These are phyloP conservation scores for Pseudomyrmex cubaensis DNA, from an alignment of 1,140 invertebrate species.

Conservation along the genomic window DNA sequence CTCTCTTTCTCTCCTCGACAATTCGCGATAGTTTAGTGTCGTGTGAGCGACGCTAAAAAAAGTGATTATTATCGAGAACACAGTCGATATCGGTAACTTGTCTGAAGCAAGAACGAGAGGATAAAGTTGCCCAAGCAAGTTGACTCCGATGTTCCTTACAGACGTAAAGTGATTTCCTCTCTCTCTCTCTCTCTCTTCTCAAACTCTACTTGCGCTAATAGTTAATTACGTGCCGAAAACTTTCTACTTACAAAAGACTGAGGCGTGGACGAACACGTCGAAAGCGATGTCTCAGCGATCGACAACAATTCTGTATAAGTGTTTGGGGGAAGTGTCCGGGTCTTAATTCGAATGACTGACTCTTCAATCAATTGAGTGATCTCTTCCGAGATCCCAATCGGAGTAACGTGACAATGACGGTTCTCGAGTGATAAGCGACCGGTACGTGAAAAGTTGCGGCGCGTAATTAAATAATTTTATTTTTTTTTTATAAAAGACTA, in stretches of 20 bases:
- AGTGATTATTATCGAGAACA: conserved; percentile 42
- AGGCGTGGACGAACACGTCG: conserved; percentile 44
- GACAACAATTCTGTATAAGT: not conserved
- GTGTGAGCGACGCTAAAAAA: conserved; percentile 31
- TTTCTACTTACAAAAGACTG: conserved; percentile 66
- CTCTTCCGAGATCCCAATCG: not conserved
- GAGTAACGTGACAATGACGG: not conserved
- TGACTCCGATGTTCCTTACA: conserved; percentile 61
- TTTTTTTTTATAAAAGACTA: not conserved
- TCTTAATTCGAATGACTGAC: conserved; percentile 24
- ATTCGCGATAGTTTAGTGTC: conserved; percentile 34
- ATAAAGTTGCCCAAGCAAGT: conserved; percentile 63
- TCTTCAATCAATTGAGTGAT: conserved; percentile 35
- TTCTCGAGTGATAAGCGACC: conserved; percentile 3
- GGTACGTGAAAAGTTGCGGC: not conserved
- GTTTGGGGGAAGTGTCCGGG: not conserved
- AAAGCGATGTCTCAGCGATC: conserved; percentile 62
- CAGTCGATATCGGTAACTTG: conserved; percentile 26
- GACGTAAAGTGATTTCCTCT: conserved; percentile 58
- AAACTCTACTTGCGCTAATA: conserved; percentile 60
- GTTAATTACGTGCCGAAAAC: conserved; percentile 69
- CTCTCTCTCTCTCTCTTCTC: conserved; percentile 20
- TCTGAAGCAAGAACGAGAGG: conserved; percentile 30
- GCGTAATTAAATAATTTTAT: not conserved
- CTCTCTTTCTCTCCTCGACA: not conserved